Evolutionary conservation across 2,888 invertebrate species (phyloP), one percentile per base, ranked within the genome.

Genomic region (Mechanitis mazaeus): DNA sequence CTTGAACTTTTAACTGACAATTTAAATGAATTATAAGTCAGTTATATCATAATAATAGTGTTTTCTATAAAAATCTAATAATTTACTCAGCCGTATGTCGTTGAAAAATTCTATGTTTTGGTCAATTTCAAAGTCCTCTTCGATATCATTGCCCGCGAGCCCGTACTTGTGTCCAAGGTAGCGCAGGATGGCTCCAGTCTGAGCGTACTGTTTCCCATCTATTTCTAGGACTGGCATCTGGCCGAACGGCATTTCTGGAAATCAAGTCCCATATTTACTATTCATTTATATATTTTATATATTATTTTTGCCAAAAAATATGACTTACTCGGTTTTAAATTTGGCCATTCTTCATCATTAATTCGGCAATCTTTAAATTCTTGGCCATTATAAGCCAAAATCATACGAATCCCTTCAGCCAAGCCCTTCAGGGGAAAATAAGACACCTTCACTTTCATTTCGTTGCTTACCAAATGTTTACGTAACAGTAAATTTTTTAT

Each of bases 91-190:
- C 45, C 93, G 90, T 55, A 94, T 79, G 71, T 94, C 94, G 61
- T 90, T 91, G 42, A 93, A 70, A 38, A 92, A 92, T 66, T 93
- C 93, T 0, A 92, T 89, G 53, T 88, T 85, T 63, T 92, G 84
- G 76, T 94, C 94, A 66, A 94, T 93, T 76, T 92, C 90, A 59
- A 93, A 79, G 70, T 90, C 86, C 72, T 94, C 92, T 79, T 92
- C 92, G 28, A 90, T 85, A 58, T 87, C 79, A 28, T 81, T 84
- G n/a, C 94, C 94, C 33, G 79, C 82, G 11, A 94, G 78, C 4
- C 91, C 91, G 66, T 87, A 91, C 75, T 92, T 89, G 74, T 91
- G 92, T 3, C 92, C 94, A 46, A 94, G 79, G 77, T 93, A 94
- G 45, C 94, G 91, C 46, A 83, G 74, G 64, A 94, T 92, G 3